Percentiles rank a stretch among this genome's conserved stretches.
These are phyloP conservation scores for Eulemur rubriventer DNA, from an alignment of 2,797 vertebrate species.

Conservation along the genomic window DNA sequence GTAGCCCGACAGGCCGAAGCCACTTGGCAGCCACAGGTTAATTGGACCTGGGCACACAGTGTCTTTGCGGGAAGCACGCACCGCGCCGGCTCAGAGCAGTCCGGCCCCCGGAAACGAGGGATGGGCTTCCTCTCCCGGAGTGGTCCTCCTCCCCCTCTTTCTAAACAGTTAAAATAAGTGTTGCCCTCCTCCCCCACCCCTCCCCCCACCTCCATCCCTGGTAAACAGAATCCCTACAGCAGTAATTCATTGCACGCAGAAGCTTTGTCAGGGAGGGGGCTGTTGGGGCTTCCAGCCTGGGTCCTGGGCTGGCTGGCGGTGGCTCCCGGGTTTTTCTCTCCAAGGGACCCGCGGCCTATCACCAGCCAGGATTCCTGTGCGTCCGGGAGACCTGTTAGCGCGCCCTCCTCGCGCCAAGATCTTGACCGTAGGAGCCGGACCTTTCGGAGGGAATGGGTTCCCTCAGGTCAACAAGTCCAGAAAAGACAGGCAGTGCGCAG, in stretches of 20 bases:
- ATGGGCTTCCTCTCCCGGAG: conserved; percentile 61
- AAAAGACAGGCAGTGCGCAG: background rate
- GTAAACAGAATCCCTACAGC: background rate
- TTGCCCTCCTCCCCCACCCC: background rate
- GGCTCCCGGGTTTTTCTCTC: background rate
- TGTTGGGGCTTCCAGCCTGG: background rate
- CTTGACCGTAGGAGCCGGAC: background rate
- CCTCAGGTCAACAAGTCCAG: background rate
- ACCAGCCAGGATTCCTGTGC: background rate
- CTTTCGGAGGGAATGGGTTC: background rate
- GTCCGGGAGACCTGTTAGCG: background rate
- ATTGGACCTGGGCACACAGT: background rate
- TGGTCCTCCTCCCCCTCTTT: background rate
- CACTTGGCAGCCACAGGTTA: conserved; percentile 23
- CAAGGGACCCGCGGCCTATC: background rate
- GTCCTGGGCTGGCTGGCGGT: background rate
- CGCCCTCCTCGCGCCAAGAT: background rate
- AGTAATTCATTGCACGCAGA: background rate
- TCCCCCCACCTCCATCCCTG: background rate
- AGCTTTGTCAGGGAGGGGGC: background rate
- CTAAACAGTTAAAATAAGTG: conserved; percentile 81
- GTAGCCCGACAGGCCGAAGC: background rate
- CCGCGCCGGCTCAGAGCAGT: background rate
- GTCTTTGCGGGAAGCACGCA: background rate
- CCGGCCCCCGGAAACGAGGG: conserved; percentile 55